Conservation (phyloP, 2,797 vertebrate genomes). For the Mico argentatus region DNA sequence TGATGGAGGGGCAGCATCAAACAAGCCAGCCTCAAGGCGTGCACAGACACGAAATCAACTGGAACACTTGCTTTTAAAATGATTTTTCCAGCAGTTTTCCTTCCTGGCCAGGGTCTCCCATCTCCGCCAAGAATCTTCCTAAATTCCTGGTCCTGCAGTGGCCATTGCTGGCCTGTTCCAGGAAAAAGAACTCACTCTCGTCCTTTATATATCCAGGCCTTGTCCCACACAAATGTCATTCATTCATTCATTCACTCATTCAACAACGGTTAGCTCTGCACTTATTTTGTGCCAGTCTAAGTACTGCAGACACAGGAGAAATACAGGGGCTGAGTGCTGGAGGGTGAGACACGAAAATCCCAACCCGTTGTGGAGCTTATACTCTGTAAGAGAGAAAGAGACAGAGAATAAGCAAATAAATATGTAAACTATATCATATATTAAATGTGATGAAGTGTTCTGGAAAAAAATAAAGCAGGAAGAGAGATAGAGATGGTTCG, state of each 20-base stretch:
- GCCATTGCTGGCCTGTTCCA: neutral
- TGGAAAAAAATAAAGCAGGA: neutral
- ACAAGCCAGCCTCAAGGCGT: conserved; percentile 70
- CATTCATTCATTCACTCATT: neutral
- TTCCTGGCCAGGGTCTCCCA: conserved; percentile 37
- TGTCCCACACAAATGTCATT: neutral
- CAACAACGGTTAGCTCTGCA: neutral
- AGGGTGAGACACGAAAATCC: neutral
- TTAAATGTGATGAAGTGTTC: neutral
- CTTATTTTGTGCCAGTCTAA: neutral
- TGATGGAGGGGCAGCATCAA: neutral
- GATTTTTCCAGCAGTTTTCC: conserved; percentile 75
- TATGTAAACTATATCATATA: neutral
- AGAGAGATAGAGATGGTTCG: neutral
- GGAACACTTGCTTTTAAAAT: conserved; percentile 76
- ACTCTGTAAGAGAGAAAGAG: neutral
- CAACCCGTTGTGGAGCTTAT: neutral
- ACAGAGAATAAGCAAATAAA: neutral
- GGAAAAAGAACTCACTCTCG: neutral
- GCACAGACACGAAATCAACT: conserved; percentile 82
- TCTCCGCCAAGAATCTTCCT: conserved; percentile 56
- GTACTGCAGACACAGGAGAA: neutral
- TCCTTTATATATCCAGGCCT: neutral
- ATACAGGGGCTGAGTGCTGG: neutral
- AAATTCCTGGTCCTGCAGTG: neutral